Evolutionary conservation across 2,113 vertebrate species (phyloP).

Genomic region (Empidonax traillii): DNA sequence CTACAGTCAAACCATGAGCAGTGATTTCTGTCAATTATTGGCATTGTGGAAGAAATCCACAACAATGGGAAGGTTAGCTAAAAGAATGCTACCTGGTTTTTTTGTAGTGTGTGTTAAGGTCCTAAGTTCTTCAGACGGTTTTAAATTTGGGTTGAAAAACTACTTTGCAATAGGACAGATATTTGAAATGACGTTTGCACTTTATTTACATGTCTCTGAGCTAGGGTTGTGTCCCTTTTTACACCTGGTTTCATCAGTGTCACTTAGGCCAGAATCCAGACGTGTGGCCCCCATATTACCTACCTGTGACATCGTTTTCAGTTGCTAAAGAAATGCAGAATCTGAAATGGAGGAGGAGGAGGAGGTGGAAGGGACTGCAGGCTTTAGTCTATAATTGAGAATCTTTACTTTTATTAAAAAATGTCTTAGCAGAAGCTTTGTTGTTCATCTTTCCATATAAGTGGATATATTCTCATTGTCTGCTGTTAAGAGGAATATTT

Average conservation of each 20-base stretch:
- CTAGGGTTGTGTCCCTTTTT: not conserved
- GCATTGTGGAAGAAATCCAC: not conserved
- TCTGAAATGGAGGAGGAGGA: not conserved
- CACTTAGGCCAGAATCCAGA: not conserved
- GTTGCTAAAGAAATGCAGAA: not conserved
- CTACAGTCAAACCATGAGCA: not conserved
- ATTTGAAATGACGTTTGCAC: not conserved
- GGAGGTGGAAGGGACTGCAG: not conserved
- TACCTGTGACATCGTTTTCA: not conserved
- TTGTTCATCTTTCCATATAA: conserved; percentile 22
- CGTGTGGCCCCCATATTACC: accelerated
- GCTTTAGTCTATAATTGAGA: not conserved
- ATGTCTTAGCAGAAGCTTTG: conserved; percentile 13
- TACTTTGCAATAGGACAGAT: not conserved
- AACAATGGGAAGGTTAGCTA: not conserved
- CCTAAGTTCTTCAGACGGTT: not conserved
- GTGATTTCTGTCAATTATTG: not conserved
- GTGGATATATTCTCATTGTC: conserved; percentile 49
- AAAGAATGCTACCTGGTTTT: not conserved
- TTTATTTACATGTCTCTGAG: accelerated
- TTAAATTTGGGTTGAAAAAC: not conserved
- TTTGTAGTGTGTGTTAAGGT: not conserved
- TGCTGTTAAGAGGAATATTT: conserved; percentile 40
- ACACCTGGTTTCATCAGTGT: not conserved
- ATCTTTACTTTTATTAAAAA: conserved; percentile 22